phyloP scores from a whole-genome alignment of 1,140 invertebrate genomes.

The Drosophila pachea region DNA sequence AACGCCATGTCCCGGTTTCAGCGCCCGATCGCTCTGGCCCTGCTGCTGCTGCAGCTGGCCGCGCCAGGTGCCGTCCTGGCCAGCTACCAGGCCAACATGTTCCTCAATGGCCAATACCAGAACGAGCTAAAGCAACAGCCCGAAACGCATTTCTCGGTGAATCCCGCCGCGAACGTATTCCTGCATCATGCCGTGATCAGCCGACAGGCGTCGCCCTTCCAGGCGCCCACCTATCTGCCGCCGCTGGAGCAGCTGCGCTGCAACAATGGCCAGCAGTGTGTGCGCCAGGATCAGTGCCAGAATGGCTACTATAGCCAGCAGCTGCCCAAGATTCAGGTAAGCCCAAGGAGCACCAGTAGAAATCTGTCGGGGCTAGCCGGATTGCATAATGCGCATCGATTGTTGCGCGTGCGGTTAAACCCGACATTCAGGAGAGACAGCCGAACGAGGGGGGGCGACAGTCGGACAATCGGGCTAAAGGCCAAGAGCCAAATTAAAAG shows the following conservation, averaged over 20 bases:
- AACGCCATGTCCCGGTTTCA: slow-evolving; percentile 47
- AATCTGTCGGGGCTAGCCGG: slow-evolving; percentile 8
- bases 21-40: slow-evolving; percentile 36
- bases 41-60: slow-evolving; percentile 42
- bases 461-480: slow-evolving; percentile 7
- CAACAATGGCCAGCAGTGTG: slow-evolving; percentile 65
- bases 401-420: slow-evolving; percentile 26
- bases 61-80: slow-evolving; percentile 22
- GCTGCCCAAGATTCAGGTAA: slow-evolving; percentile 70
- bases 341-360: slow-evolving; percentile 8
- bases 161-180: slow-evolving; percentile 64
- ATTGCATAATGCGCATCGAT: slow-evolving; percentile 39
- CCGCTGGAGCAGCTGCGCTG: slow-evolving; percentile 69
- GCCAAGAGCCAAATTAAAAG: slow-evolving; percentile 50
- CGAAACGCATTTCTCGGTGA: slow-evolving; percentile 58
- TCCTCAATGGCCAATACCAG: slow-evolving; percentile 73
- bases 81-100: slow-evolving; percentile 70
- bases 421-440: slow-evolving; percentile 34
- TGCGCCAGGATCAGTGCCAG: slow-evolving; percentile 57
- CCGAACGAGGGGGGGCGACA: too few species aligned
- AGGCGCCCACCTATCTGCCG: slow-evolving; percentile 71
- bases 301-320: slow-evolving; percentile 68
- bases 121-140: slow-evolving; percentile 54
- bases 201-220: slow-evolving; percentile 68
- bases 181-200: slow-evolving; percentile 73